Conservation (phyloP, 2,888 invertebrate genomes). For the Automeris io region DNA sequence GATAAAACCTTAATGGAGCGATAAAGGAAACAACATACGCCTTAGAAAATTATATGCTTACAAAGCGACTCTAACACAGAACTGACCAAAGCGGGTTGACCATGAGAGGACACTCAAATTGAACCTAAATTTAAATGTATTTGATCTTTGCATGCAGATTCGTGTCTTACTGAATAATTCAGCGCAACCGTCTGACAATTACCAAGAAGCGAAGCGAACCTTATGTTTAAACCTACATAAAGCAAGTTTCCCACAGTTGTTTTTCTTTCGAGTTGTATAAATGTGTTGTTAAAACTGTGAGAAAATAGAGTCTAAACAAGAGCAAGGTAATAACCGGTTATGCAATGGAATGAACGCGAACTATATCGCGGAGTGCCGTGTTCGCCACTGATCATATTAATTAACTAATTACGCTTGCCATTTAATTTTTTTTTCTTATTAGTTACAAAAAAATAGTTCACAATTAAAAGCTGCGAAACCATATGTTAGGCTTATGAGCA, state of each 20-base stretch:
- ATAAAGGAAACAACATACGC: no score
- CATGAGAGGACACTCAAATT: no score
- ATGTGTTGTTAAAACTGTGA: constrained; percentile 49
- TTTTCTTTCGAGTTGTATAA: constrained; percentile 36
- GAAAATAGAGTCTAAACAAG: constrained; percentile 49
- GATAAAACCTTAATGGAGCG: no score
- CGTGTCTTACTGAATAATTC: constrained; percentile 21
- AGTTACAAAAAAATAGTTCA: no score
- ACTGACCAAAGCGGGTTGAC: no score
- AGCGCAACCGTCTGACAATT: constrained; percentile 25
- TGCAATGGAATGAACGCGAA: constrained; percentile 46
- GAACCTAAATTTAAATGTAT: no score
- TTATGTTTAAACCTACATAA: constrained; percentile 32
- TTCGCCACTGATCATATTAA: constrained; percentile 42
- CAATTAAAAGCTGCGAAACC: no score
- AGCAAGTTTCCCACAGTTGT: constrained; percentile 50
- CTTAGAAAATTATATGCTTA: no score
- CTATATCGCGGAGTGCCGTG: constrained; percentile 30
- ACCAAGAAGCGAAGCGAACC: constrained; percentile 22
- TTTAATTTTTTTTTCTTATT: no score
- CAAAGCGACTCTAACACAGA: no score
- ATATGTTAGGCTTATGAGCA: no score
- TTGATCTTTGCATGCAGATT: constrained; percentile 11
- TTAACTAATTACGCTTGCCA: constrained; percentile 47
- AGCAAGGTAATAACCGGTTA: constrained; percentile 56